Evolutionary conservation across 2,888 invertebrate species (phyloP), one percentile per base, ranked within the genome.

Genomic region (Heliconius erato): DNA sequence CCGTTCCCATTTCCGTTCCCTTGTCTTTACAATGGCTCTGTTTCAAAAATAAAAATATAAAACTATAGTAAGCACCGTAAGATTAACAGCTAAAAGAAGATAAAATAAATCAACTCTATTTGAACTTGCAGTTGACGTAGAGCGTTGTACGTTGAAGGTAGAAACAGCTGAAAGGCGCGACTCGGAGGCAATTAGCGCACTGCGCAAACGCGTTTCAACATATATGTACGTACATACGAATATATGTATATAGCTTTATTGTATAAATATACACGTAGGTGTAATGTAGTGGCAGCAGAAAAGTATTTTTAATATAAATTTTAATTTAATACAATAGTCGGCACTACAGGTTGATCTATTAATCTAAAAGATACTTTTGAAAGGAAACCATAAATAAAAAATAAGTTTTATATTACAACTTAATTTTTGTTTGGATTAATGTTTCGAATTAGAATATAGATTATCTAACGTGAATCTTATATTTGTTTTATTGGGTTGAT

Each of bases 111-210:
- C 28, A 26, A 82, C 54, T 71, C 71, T 84, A 85, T 72, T 77
- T 79, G 71, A 68, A 68, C 23, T 59, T 77, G 77, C 26, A 84
- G 76, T 83, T 79, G 78, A 82, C 82, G 83, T 80, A 85, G 83
- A 82, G 82, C 82, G 82, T 83, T 79, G 74, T 68, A 69, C 82
- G 72, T 74, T 82, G 85, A 87, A 86, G 87, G 90, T 89, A 90
- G 90, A 89, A 90, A 90, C 91, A 91, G 91, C 91, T 92, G 92
- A 89, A 90, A 90, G 91, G 89, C 83, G 85, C 83, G 83, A 82
- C 85, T 85, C 90, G 91, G 87, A 89, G 88, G 92, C 94, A 95
- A 95, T 95, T 95, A 95, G 95, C 94, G 88, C 91, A 90, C 91
- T 92, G 91, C 87, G 93, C 94, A 94, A 94, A 95, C 91, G 85